Conservation (phyloP, 2,888 invertebrate species). For the Strigamia transsilvanica region DNA sequence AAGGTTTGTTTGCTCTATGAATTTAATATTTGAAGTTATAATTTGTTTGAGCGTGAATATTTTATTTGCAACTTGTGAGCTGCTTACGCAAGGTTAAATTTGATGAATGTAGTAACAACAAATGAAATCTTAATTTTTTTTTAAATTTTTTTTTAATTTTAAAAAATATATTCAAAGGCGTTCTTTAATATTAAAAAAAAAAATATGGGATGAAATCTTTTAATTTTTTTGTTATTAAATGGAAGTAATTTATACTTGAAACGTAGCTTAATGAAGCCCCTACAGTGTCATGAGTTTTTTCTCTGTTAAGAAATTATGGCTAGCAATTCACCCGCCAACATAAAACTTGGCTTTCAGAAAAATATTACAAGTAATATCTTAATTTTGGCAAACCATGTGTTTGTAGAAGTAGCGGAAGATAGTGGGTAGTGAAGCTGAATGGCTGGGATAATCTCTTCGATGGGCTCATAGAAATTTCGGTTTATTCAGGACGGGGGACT, state of each 20-base stretch:
- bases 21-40: conserved; percentile 8
- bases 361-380: conserved; percentile 8
- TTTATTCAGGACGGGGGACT: background rate
- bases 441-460: background rate
- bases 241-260: conserved; percentile 2
- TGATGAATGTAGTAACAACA: background rate
- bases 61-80: background rate
- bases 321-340: conserved; percentile 1
- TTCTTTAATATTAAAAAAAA: background rate
- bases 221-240: conserved; percentile 5
- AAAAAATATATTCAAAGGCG: background rate
- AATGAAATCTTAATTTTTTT: background rate
- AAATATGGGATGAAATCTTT: conserved; percentile 8
- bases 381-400: conserved; percentile 8
- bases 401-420: background rate
- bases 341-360: conserved; percentile 8
- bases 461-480: background rate
- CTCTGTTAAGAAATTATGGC: background rate
- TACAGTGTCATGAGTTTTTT: conserved; percentile 2
- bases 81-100: background rate
- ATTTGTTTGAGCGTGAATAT: conserved; percentile 8
- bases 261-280: conserved; percentile 2
- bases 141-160: background rate
- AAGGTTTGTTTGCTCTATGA: conserved; percentile 8
- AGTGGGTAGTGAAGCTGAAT: background rate